phyloP scores from a whole-genome alignment of 53 echinoderm and acorn worm species.

The Echinometra lucunter region DNA sequence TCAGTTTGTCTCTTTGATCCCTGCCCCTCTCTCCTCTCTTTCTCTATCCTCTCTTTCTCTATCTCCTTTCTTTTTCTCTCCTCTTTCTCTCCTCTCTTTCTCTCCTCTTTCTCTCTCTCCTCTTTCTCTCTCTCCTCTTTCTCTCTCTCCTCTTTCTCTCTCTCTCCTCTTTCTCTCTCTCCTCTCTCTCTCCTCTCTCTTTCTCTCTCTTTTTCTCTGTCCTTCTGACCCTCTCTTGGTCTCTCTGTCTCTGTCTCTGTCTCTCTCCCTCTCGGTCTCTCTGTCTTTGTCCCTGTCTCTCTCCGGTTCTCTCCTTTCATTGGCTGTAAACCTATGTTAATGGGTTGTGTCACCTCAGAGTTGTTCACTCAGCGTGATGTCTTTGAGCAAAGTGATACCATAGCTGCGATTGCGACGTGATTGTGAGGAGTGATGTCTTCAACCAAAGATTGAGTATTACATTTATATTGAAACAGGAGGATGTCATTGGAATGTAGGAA shows the following conservation, averaged over 20 bases:
- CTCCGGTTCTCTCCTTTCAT: neutral
- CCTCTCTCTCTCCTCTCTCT: neutral
- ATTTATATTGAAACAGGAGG: neutral
- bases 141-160: neutral
- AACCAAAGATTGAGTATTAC: neutral
- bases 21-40: too few species aligned
- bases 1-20: too few species aligned
- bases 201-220: neutral
- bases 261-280: neutral
- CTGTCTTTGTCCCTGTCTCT: neutral
- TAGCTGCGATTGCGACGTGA: neutral
- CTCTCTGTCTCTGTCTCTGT: neutral
- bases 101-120: neutral
- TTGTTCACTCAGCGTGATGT: neutral
- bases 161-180: neutral
- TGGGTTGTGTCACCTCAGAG: slow-evolving; percentile 1
- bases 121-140: too few species aligned
- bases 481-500: neutral
- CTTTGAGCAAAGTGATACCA: neutral
- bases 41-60: neutral
- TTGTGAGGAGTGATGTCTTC: slow-evolving; percentile 2
- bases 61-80: neutral
- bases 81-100: neutral
- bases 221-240: too few species aligned
- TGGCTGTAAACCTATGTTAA: neutral